phyloP scores from a whole-genome alignment of 1,140 invertebrate genomes.

The Tetramorium parvispinum region DNA sequence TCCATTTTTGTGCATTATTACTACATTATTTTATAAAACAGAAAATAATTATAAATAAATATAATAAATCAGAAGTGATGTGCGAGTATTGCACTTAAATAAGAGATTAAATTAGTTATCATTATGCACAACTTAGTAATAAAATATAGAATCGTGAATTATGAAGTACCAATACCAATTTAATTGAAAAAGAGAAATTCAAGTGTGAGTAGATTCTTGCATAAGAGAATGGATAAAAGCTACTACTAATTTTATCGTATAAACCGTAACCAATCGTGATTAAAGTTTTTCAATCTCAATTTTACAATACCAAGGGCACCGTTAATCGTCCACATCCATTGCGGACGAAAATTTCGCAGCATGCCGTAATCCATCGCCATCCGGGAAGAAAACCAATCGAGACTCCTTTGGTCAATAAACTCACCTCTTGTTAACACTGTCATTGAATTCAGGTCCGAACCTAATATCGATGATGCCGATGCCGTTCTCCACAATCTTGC shows the following conservation, averaged over 20 bases:
- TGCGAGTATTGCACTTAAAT: neutral
- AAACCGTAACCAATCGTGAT: neutral
- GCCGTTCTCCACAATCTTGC: conserved; percentile 89
- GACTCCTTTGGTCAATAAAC: conserved; percentile 69
- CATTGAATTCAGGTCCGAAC: conserved; percentile 78
- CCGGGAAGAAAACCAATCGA: conserved; percentile 19
- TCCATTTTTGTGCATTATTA: neutral
- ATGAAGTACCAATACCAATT: conserved; percentile 10
- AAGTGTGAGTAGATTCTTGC: neutral
- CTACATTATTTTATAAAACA: neutral
- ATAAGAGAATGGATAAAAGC: neutral
- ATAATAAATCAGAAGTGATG: neutral
- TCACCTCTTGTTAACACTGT: conserved; percentile 45
- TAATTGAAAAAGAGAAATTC: neutral
- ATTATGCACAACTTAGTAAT: neutral
- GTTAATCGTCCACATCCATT: neutral
- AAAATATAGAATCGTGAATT: neutral
- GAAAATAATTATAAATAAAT: conserved; percentile 5
- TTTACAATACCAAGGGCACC: neutral
- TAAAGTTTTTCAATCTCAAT: conserved; percentile 2
- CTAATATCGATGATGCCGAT: conserved; percentile 92
- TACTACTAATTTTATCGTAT: neutral
- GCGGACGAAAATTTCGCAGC: neutral
- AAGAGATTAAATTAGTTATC: neutral
- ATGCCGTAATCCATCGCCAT: conserved; percentile 25